Evolutionary conservation across 2,797 vertebrate genomes (phyloP).

Genomic region (Zonotrichia albicollis): DNA sequence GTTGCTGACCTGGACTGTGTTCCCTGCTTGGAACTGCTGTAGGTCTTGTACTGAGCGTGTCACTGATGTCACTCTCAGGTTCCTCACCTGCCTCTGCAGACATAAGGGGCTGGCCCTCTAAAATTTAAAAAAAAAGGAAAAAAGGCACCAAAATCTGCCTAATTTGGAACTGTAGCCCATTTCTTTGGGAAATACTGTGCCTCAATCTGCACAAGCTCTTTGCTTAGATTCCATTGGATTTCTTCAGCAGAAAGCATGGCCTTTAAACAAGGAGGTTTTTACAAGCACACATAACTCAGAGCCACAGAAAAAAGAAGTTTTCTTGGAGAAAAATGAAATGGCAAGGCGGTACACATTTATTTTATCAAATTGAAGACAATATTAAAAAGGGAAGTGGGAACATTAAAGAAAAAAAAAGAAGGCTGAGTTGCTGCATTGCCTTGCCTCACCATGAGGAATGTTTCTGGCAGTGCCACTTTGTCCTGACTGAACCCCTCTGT

Average conservation of each 20-base stretch:
- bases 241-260: not conserved
- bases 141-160: not conserved
- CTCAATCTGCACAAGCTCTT: not conserved
- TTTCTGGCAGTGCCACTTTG: not conserved
- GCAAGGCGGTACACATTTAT: not conserved
- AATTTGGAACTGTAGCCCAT: not conserved
- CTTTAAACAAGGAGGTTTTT: not conserved
- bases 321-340: not conserved
- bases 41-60: not conserved
- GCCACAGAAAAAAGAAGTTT: not conserved
- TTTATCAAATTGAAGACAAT: not conserved
- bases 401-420: not conserved
- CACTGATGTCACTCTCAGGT: rapidly evolving
- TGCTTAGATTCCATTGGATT: not conserved
- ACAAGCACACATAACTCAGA: not conserved
- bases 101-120: not conserved
- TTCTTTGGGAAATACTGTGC: not conserved
- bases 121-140: not conserved
- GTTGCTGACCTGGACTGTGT: not conserved
- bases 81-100: not conserved
- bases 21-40: not conserved
- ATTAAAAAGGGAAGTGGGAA: not conserved
- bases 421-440: not conserved
- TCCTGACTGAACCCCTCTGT: not conserved
- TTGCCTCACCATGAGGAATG: not conserved